Percentiles rank a stretch among this genome's conserved stretches.
These are phyloP conservation scores for Typhlomys cinereus DNA, from an alignment of 2,113 vertebrate species.

Conservation along the genomic window DNA sequence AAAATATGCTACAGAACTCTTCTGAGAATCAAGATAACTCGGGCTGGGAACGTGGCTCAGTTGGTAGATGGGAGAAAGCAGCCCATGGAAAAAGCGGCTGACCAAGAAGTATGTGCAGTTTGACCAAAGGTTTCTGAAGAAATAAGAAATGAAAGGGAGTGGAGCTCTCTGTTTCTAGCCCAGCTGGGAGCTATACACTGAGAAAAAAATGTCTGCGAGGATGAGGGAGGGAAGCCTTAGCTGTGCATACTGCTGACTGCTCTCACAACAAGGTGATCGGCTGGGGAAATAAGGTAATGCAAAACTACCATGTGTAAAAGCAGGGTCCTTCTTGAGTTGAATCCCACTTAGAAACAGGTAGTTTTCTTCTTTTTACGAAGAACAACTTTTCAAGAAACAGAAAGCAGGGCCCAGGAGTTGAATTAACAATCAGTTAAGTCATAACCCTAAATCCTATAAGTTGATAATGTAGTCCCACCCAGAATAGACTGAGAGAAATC, in stretches of 20 bases:
- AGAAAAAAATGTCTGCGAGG: neutral
- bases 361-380: slow-evolving; percentile 26
- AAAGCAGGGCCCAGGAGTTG: neutral
- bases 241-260: neutral
- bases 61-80: no score
- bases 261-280: neutral
- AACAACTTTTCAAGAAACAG: neutral
- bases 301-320: neutral
- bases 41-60: no score
- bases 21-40: no score
- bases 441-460: neutral
- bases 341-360: neutral
- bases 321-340: neutral
- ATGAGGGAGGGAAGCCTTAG: neutral
- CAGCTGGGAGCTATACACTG: accelerated
- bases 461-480: neutral
- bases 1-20: no score
- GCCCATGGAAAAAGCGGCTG: neutral
- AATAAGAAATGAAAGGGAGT: neutral
- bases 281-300: neutral
- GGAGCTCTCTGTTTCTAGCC: neutral
- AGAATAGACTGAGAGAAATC: neutral
- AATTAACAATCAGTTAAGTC: neutral
- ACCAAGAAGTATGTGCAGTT: slow-evolving; percentile 8
- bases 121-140: neutral